Conservation (phyloP, 2,113 vertebrate genomes). For the Neogale vison region DNA sequence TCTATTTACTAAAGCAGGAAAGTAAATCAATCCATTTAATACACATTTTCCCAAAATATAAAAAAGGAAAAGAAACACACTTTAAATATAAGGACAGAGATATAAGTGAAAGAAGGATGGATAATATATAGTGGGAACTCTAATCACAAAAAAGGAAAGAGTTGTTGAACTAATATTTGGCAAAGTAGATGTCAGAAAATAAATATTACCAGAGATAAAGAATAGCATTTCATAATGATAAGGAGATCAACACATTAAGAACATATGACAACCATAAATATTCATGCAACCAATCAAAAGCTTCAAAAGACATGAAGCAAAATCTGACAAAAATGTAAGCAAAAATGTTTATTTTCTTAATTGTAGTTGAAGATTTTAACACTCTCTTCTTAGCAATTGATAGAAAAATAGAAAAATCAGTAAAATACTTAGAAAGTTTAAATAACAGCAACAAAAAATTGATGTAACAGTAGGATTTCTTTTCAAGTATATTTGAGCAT, state of each 20-base stretch:
- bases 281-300: not conserved
- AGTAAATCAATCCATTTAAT: not conserved
- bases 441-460: not conserved
- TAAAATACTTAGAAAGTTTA: not conserved
- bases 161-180: not conserved
- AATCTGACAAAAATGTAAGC: not conserved
- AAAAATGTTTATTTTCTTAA: not conserved
- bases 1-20: conserved; percentile 3
- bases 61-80: not conserved
- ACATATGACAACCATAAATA: not conserved
- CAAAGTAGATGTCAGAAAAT: not conserved
- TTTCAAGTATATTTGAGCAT: not conserved
- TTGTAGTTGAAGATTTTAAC: not conserved
- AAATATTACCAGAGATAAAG: not conserved
- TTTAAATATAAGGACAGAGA: not conserved
- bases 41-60: not conserved
- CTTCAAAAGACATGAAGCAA: not conserved
- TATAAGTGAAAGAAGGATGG: not conserved
- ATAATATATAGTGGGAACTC: not conserved
- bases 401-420: not conserved
- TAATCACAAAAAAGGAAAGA: not conserved
- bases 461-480: not conserved
- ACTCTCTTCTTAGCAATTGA: not conserved
- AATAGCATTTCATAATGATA: not conserved
- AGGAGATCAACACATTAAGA: not conserved